A percentile compares a stretch with the other conserved stretches of the same genome.
Conservation (phyloP, 2,113 vertebrate species). For the Poicephalus meyeri region DNA sequence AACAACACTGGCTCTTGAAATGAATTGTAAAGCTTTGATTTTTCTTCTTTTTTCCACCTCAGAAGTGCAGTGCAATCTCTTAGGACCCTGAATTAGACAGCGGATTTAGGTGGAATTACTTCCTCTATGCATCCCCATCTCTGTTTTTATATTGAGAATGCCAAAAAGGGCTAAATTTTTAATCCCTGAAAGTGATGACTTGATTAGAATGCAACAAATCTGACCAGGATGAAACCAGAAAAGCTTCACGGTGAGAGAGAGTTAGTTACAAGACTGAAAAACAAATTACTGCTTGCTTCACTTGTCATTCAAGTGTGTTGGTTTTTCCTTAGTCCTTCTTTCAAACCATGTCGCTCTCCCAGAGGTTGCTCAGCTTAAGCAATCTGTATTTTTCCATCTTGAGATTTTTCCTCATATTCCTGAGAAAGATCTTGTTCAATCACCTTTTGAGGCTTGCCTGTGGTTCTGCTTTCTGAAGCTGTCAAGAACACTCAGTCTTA, state of each 20-base stretch:
- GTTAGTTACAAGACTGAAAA: not conserved
- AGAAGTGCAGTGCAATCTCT: not conserved
- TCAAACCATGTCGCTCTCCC: not conserved
- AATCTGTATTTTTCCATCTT: not conserved
- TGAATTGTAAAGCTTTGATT: not conserved
- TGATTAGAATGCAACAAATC: not conserved
- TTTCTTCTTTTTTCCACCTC: not conserved
- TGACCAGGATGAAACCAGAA: not conserved
- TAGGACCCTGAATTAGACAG: not conserved
- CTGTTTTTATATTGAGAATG: not conserved
- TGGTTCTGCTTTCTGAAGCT: not conserved
- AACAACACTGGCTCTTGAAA: not conserved
- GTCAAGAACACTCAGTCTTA: not conserved
- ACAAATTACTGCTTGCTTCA: not conserved
- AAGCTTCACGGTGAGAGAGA: not conserved
- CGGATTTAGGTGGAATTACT: not conserved
- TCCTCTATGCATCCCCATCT: not conserved
- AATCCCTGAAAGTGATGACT: not conserved
- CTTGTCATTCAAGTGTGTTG: not conserved
- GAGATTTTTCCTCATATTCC: not conserved
- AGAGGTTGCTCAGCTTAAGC: not conserved
- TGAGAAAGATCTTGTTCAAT: not conserved
- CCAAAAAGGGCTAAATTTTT: not conserved
- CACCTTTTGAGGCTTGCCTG: not conserved
- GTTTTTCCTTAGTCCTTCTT: not conserved